Conservation (phyloP, 2,888 invertebrate species). For the Colostygia pectinataria region DNA sequence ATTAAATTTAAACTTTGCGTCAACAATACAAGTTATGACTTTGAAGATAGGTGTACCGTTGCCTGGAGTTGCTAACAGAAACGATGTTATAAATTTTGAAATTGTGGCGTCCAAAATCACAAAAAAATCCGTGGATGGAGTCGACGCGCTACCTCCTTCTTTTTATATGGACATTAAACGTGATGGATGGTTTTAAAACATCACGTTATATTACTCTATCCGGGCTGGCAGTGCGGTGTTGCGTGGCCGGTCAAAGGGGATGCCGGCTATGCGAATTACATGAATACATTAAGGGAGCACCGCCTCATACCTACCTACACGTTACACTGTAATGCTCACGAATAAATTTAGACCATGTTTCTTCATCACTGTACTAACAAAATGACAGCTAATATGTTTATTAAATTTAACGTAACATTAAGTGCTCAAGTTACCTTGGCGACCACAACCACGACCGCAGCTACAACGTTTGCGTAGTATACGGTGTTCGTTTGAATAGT, state of each 20-base stretch:
- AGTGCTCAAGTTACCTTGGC: too few species aligned
- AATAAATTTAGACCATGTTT: slow-evolving; percentile 79
- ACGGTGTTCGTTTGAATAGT: too few species aligned
- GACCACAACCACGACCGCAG: too few species aligned
- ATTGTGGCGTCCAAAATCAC: slow-evolving; percentile 49
- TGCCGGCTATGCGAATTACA: slow-evolving; percentile 82
- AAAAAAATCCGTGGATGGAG: slow-evolving; percentile 57
- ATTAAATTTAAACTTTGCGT: slow-evolving; percentile 36
- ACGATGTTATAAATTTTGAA: slow-evolving; percentile 38
- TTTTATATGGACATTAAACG: slow-evolving; percentile 79
- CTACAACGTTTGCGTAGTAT: too few species aligned
- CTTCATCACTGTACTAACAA: slow-evolving; percentile 66
- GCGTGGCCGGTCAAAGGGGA: slow-evolving; percentile 83
- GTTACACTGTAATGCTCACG: slow-evolving; percentile 80
- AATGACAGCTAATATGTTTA: slow-evolving; percentile 69
- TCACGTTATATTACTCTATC: slow-evolving; percentile 80
- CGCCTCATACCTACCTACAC: slow-evolving; percentile 76
- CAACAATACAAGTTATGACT: slow-evolving; percentile 29
- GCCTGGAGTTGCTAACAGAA: slow-evolving; percentile 14
- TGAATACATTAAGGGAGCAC: slow-evolving; percentile 81
- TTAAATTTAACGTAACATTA: slow-evolving; percentile 63
- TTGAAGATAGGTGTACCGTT: slow-evolving; percentile 20
- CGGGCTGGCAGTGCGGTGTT: slow-evolving; percentile 75
- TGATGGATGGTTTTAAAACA: slow-evolving; percentile 83
- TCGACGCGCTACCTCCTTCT: slow-evolving; percentile 68